Conservation (phyloP, 2,113 vertebrate species). For the Mungos mungo region DNA sequence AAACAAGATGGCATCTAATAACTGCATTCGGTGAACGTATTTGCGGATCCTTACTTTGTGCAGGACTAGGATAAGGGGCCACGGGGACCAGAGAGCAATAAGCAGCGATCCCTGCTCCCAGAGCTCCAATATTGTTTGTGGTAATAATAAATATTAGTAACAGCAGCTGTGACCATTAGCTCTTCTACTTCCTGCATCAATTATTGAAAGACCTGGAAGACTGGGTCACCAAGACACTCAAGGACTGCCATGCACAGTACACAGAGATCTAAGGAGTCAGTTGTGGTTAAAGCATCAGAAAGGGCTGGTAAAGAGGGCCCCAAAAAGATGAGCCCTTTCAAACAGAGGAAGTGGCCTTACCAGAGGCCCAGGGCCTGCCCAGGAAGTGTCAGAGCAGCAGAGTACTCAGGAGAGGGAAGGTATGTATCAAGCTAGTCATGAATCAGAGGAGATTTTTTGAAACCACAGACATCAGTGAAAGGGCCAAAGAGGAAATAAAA, state of each 20-base stretch:
- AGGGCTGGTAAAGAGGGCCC: background rate
- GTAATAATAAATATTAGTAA: no score
- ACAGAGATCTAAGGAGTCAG: background rate
- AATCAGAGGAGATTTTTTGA: background rate
- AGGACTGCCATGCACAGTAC: background rate
- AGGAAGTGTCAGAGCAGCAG: background rate
- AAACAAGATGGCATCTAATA: background rate
- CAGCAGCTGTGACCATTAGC: accelerated
- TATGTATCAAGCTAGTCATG: background rate
- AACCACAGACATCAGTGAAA: background rate
- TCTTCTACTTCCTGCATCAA: background rate
- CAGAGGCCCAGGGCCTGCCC: background rate
- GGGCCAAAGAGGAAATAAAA: background rate
- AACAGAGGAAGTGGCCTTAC: background rate
- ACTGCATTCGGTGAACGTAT: background rate
- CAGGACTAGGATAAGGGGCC: background rate
- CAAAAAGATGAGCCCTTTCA: background rate
- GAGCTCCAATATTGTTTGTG: background rate
- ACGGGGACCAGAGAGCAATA: background rate
- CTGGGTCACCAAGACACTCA: background rate
- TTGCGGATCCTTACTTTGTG: background rate
- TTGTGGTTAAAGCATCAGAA: background rate
- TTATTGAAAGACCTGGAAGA: no score
- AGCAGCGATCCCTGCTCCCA: background rate
- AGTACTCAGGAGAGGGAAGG: background rate